A percentile compares a stretch with the other conserved stretches of the same genome.
Evolutionary conservation across 2,797 vertebrate species (phyloP).

Genomic region (Coluber constrictor): DNA sequence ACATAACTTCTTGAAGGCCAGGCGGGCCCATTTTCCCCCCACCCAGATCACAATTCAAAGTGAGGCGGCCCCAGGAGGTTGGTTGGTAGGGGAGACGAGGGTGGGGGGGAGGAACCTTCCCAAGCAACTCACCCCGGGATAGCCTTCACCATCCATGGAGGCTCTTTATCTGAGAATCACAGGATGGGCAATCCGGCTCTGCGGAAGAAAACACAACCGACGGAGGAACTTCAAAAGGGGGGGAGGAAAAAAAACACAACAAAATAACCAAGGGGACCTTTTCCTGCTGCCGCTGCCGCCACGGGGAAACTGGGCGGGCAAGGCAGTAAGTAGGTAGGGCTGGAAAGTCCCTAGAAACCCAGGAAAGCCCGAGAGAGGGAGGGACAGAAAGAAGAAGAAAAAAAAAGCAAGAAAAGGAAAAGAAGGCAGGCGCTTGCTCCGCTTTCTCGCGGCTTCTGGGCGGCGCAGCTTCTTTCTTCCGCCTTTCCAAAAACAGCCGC

Average conservation of each 20-base stretch:
- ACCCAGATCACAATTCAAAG: background rate
- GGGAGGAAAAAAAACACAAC: background rate
- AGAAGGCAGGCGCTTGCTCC: background rate
- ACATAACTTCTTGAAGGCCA: too few species aligned
- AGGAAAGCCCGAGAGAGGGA: slow-evolving; percentile 44
- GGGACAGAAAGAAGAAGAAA: background rate
- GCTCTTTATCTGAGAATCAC: background rate
- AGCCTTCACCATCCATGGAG: slow-evolving; percentile 69
- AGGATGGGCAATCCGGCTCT: background rate
- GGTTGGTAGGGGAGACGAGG: accelerated
- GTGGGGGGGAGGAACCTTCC: accelerated
- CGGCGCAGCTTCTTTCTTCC: background rate
- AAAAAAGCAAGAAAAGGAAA: background rate
- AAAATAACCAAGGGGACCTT: slow-evolving; percentile 1
- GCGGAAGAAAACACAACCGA: background rate
- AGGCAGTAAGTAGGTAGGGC: slow-evolving; percentile 49
- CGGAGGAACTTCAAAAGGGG: background rate
- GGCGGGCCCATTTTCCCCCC: too few species aligned
- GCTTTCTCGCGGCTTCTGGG: background rate
- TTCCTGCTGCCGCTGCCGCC: background rate
- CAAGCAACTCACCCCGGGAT: slow-evolving; percentile 66
- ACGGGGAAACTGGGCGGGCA: slow-evolving; percentile 51
- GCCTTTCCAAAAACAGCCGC: too few species aligned
- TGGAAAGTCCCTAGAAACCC: slow-evolving; percentile 81
- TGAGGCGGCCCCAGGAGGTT: too few species aligned